Conservation (phyloP, 2,113 vertebrate species). For the Hippolais icterina region DNA sequence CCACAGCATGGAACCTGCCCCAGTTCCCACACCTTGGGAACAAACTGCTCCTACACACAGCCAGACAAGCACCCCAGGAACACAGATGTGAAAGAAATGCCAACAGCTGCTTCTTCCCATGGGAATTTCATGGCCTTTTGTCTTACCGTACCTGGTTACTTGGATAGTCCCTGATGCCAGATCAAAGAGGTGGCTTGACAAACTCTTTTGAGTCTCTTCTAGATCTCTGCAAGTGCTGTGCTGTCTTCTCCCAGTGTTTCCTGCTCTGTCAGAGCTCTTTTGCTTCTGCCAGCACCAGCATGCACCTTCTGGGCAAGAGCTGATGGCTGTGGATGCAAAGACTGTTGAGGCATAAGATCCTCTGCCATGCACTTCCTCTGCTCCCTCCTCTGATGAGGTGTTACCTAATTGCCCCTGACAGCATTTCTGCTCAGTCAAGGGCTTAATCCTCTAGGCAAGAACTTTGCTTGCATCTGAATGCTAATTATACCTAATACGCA, state of each 20-base stretch:
- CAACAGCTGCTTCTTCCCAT: neutral
- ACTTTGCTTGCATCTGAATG: conserved; percentile 21
- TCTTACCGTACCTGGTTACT: neutral
- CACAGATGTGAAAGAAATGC: neutral
- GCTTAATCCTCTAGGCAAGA: conserved; percentile 49
- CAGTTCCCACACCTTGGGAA: neutral
- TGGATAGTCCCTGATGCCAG: neutral
- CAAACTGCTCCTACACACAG: neutral
- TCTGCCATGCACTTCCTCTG: neutral
- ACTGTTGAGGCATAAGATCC: neutral
- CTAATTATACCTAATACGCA: conserved; percentile 62
- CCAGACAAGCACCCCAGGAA: neutral
- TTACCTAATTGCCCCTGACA: conserved; percentile 50
- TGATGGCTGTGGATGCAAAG: neutral
- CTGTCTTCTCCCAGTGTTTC: neutral
- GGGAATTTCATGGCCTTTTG: neutral
- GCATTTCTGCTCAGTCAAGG: neutral
- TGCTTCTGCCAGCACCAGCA: neutral
- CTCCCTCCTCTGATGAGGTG: neutral
- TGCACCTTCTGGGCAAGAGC: neutral
- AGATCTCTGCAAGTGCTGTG: neutral
- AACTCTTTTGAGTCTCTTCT: neutral
- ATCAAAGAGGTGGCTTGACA: neutral
- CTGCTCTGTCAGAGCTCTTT: neutral
- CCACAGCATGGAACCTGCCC: neutral